Evolutionary conservation across 2,113 vertebrate genomes (phyloP), one percentile per base, ranked within the genome.

Genomic region (Gasterosteus aculeatus): DNA sequence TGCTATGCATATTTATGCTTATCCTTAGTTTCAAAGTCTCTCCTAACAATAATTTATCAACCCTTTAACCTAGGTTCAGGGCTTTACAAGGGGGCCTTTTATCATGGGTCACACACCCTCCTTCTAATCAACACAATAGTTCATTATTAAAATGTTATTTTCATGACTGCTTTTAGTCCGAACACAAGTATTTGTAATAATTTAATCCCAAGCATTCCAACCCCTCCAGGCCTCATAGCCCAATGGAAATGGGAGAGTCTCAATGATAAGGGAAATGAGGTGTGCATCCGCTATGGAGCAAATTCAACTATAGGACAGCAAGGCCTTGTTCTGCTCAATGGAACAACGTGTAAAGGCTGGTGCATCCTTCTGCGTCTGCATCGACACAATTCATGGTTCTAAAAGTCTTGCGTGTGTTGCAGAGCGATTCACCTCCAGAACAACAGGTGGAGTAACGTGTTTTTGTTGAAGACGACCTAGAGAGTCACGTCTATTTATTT

Each of bases 261-360:
- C 41, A 41, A 26, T 53, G 67, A 86, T 77, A 39, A 61, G 60
- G 31, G 60, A 63, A 38, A 65, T 31, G 54, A 74, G 29, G 53
- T 0, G 18, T 69, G 74, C 38, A 42, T 77, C 51, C 22, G n/a
- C 39, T n/a, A 60, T 41, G 16, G 26, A 80, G 41, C 56, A 82
- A 67, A 75, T 81, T 56, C 58, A 67, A 75, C 54, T 75, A 56
- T 68, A 82, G 73, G 84, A 65, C 58, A 56, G 38, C 42, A 2
- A 6, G 7, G n/a, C 22, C 35, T 67, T 75, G 53, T 71, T 1
- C 65, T 77, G 78, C 53, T 70, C 31, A 72, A 69, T 59, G 62
- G 58, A 89, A 85, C 81, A 75, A 81, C 67, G 62, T 38, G 35
- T 38, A 5, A 38, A 38, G 22, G 22, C 22, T 26, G 22, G 22